phyloP scores from a whole-genome alignment of 2,888 invertebrate genomes.

The Caenorhabditis becei region DNA sequence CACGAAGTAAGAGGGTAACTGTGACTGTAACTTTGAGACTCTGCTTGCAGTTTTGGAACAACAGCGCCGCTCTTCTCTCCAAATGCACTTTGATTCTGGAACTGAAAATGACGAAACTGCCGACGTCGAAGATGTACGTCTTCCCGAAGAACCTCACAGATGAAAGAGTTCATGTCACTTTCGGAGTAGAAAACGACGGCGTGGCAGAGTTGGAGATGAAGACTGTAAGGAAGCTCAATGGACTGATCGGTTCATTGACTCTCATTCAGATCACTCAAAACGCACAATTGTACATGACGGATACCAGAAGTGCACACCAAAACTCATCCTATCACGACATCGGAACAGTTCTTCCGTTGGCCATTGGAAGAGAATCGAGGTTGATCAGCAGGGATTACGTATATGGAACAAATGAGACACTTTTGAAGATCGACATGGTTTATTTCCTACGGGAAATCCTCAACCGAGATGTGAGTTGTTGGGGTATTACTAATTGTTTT shows the following conservation, averaged over 20 bases:
- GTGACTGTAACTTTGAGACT: background rate
- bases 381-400: background rate
- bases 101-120: background rate
- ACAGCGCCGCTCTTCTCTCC: background rate
- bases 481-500: too few relatives aligned
- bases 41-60: slow-evolving; percentile 13
- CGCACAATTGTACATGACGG: too few relatives aligned
- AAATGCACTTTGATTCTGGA: background rate
- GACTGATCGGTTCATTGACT: background rate
- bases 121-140: background rate
- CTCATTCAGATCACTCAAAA: background rate
- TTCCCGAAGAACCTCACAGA: background rate
- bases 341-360: slow-evolving; percentile 4
- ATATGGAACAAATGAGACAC: background rate
- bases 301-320: too few relatives aligned
- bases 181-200: background rate
- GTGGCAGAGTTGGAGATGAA: slow-evolving; percentile 4
- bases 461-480: slow-evolving; percentile 16
- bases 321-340: background rate
- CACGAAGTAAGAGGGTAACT: background rate
- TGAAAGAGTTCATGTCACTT: slow-evolving; percentile 10
- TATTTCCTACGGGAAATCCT: slow-evolving; percentile 17
- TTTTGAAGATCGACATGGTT: slow-evolving; percentile 2
- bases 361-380: slow-evolving; percentile 1
- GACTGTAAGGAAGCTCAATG: background rate